Evolutionary conservation across 2,113 vertebrate species (phyloP).

Genomic region (Arenaria interpres): DNA sequence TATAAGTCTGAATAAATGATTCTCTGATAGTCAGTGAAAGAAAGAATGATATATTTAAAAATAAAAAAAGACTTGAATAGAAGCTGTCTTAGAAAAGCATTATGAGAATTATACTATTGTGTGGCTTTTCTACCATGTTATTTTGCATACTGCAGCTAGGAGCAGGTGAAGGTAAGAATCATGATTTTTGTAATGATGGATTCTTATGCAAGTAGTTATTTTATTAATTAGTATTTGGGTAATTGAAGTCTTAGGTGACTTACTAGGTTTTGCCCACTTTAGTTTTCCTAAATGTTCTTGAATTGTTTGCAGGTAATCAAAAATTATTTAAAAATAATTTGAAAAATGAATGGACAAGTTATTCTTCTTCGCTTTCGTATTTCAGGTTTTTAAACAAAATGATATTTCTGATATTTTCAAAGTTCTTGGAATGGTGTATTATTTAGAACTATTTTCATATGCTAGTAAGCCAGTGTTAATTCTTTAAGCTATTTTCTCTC

Average conservation of each 20-base stretch:
- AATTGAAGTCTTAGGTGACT: neutral
- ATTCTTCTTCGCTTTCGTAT: neutral
- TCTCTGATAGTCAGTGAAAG: neutral
- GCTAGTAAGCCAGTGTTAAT: neutral
- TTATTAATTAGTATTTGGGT: neutral
- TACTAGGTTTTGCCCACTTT: neutral
- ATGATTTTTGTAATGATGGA: neutral
- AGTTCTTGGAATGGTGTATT: neutral
- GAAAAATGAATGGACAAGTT: fast-evolving
- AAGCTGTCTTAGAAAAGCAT: neutral
- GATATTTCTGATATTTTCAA: neutral
- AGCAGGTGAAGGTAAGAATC: neutral
- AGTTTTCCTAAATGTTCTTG: neutral
- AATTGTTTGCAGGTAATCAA: neutral
- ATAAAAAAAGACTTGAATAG: neutral
- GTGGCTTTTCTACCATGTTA: neutral
- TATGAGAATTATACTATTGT: neutral
- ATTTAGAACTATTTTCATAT: neutral
- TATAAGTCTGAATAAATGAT: neutral
- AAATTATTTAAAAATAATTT: neutral
- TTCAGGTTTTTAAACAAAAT: neutral
- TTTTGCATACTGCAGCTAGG: neutral
- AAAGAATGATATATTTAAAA: neutral
- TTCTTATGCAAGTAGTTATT: neutral
- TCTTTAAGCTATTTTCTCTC: neutral